phyloP scores from a whole-genome alignment of 2,888 invertebrate species.

The Spisula solida region DNA sequence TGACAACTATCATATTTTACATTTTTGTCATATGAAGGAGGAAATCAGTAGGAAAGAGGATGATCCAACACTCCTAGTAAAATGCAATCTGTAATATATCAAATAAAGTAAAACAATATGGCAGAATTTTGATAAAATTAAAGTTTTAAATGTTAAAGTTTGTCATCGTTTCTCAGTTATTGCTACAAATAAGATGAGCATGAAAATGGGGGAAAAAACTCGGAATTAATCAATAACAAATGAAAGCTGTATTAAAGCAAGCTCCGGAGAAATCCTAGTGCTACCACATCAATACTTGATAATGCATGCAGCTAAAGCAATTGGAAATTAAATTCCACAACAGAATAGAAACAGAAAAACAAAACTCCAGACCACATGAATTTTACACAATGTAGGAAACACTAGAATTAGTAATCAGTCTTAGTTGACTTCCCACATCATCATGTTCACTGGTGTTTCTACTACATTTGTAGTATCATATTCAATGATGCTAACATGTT shows the following conservation, averaged over 20 bases:
- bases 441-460: no score
- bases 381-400: not conserved
- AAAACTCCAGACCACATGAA: constrained; percentile 5
- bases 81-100: not conserved
- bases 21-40: no score
- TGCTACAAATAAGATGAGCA: not conserved
- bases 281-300: constrained; percentile 6
- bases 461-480: no score
- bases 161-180: not conserved
- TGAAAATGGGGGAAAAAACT: not conserved
- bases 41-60: no score
- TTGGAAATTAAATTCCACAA: constrained; percentile 10
- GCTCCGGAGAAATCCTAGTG: not conserved
- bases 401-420: no score
- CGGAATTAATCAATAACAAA: constrained; percentile 5
- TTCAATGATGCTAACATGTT: no score
- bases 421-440: no score
- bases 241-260: constrained; percentile 6
- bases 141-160: not conserved
- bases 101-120: not conserved
- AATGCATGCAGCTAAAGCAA: not conserved
- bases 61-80: no score
- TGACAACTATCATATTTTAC: no score
- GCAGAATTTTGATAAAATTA: not conserved
- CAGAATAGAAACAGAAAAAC: not conserved